Conservation (phyloP, 1,140 invertebrate genomes). For the Aphidius gifuensis region DNA sequence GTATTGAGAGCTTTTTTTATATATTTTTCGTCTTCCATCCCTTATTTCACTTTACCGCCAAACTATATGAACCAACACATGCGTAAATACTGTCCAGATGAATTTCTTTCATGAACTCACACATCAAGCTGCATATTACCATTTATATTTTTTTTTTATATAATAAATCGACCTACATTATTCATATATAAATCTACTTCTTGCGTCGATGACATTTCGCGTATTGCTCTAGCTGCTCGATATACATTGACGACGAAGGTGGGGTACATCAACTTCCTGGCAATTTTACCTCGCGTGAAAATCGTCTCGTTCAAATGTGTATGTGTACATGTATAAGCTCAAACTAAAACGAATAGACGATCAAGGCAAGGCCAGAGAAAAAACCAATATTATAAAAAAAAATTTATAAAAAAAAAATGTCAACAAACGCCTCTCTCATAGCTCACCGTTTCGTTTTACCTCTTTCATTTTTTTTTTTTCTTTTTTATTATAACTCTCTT, state of each 20-base stretch:
- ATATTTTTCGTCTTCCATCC: too few relatives aligned
- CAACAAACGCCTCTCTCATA: conserved; percentile 20
- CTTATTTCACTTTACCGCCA: too few relatives aligned
- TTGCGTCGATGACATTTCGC: conserved; percentile 24
- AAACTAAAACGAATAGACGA: background rate
- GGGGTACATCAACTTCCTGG: conserved; percentile 17
- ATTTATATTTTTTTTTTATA: conserved; percentile 3
- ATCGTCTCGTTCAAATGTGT: conserved; percentile 8
- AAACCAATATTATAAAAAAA: conserved; percentile 8
- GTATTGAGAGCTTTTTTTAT: too few relatives aligned
- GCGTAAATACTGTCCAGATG: too few relatives aligned
- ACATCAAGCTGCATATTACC: conserved; percentile 9
- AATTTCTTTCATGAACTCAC: conserved; percentile 5
- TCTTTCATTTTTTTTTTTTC: conserved; percentile 9
- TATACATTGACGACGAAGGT: conserved; percentile 5
- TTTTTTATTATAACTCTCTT: conserved; percentile 1
- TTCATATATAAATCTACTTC: conserved; percentile 27
- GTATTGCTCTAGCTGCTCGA: conserved; percentile 24
- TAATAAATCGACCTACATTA: conserved; percentile 20
- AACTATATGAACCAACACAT: too few relatives aligned
- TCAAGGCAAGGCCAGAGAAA: background rate
- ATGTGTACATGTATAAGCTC: too few relatives aligned
- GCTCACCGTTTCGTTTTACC: background rate
- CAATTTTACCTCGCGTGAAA: conserved; percentile 16
- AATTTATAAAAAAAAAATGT: conserved; percentile 11